Evolutionary conservation across 2,888 invertebrate genomes (phyloP).

Genomic region (Pyralis farinalis): DNA sequence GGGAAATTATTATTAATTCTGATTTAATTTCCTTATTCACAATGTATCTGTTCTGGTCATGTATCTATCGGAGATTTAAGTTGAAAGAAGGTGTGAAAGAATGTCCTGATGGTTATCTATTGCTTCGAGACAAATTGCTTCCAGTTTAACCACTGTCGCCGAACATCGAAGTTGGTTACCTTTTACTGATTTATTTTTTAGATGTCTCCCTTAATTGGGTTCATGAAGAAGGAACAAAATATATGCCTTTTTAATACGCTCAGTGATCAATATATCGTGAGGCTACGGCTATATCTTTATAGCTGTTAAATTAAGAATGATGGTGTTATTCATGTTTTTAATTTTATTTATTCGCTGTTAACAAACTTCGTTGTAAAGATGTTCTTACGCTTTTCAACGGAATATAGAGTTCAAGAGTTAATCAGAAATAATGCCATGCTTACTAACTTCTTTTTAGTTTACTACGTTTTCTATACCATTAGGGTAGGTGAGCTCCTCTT

Average conservation of each 20-base stretch:
- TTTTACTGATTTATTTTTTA: slow-evolving; percentile 43
- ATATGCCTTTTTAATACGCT: slow-evolving; percentile 21
- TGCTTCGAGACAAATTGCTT: slow-evolving; percentile 67
- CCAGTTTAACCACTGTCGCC: slow-evolving; percentile 48
- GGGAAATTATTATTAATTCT: too few relatives aligned
- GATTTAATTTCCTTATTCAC: too few relatives aligned
- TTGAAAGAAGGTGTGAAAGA: slow-evolving; percentile 37
- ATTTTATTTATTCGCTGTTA: background rate
- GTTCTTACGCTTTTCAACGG: too few relatives aligned
- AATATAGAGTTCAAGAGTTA: too few relatives aligned
- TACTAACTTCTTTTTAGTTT: too few relatives aligned
- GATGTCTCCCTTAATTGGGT: slow-evolving; percentile 29
- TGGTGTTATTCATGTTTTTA: slow-evolving; percentile 1
- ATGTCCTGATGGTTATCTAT: slow-evolving; percentile 56
- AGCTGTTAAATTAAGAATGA: slow-evolving; percentile 8
- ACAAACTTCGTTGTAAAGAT: background rate
- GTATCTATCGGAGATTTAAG: slow-evolving; percentile 23
- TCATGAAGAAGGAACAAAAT: slow-evolving; percentile 17
- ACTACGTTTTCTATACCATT: too few relatives aligned
- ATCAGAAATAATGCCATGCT: too few relatives aligned
- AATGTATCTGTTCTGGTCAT: too few relatives aligned
- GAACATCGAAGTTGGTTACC: slow-evolving; percentile 37
- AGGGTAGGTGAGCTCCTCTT: too few relatives aligned
- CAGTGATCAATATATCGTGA: slow-evolving; percentile 17
- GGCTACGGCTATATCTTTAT: slow-evolving; percentile 14